phyloP scores from a whole-genome alignment of 2,888 invertebrate genomes.

The Fragum fragum region DNA sequence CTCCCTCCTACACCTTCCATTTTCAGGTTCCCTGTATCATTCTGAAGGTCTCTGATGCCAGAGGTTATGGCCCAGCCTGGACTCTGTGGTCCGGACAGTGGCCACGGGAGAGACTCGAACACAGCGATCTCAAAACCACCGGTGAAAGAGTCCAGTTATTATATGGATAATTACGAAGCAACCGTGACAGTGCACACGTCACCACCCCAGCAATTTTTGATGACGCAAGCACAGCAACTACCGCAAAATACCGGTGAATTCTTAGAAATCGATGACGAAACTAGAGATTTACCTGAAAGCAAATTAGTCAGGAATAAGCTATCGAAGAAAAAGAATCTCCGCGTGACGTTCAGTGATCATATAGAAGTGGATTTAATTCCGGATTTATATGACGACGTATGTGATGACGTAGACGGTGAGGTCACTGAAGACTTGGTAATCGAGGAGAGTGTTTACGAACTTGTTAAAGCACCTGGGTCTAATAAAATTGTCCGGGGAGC shows the following conservation, averaged over 20 bases:
- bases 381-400: constrained; percentile 1
- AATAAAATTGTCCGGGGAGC: constrained; percentile 15
- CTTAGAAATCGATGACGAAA: constrained; percentile 60
- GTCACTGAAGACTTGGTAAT: constrained; percentile 14
- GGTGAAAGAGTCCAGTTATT: constrained; percentile 48
- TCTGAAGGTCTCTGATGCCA: background rate
- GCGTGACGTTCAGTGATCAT: constrained; percentile 60
- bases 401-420: constrained; percentile 26
- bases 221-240: background rate
- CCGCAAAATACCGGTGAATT: constrained; percentile 9
- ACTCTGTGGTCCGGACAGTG: background rate
- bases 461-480: constrained; percentile 31
- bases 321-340: constrained; percentile 54
- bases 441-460: constrained; percentile 40
- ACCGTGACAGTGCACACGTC: constrained; percentile 58
- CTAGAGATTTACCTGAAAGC: constrained; percentile 35
- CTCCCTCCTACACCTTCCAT: too few relatives aligned
- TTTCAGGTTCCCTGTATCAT: too few relatives aligned
- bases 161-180: constrained; percentile 60
- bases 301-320: constrained; percentile 14
- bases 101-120: background rate
- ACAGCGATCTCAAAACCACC: background rate
- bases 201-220: constrained; percentile 45
- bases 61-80: constrained; percentile 6
- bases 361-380: constrained; percentile 54